These are phyloP conservation scores for Falco rusticolus DNA, from an alignment of 2,797 vertebrate species.

Conservation along the genomic window DNA sequence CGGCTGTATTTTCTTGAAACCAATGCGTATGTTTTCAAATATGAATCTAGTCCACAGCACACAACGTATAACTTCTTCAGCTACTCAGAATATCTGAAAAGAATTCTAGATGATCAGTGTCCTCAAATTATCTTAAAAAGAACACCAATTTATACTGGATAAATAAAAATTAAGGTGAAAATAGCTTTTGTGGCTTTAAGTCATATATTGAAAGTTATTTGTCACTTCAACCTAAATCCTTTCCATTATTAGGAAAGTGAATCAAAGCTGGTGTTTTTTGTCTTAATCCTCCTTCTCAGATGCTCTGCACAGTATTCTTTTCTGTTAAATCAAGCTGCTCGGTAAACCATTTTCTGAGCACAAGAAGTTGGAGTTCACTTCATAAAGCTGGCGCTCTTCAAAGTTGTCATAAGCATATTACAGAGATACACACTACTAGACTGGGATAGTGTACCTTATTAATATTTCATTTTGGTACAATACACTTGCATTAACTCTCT, in stretches of 20 bases:
- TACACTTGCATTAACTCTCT: conserved; percentile 72
- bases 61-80: neutral
- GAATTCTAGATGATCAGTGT: neutral
- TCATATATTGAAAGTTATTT: conserved; percentile 25
- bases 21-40: neutral
- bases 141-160: neutral
- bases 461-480: conserved; percentile 72
- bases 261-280: conserved; percentile 51
- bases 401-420: conserved; percentile 56
- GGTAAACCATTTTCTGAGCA: conserved; percentile 71
- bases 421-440: conserved; percentile 47
- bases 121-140: conserved; percentile 21
- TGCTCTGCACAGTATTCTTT: conserved; percentile 71
- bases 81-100: neutral
- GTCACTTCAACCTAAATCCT: conserved; percentile 20
- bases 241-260: conserved; percentile 56
- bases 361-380: conserved; percentile 58
- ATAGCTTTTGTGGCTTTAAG: conserved; percentile 15
- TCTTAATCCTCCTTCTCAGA: conserved; percentile 72
- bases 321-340: conserved; percentile 59
- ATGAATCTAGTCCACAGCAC: neutral
- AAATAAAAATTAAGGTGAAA: conserved; percentile 15
- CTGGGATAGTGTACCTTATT: conserved; percentile 51
- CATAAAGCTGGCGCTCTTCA: conserved; percentile 44
- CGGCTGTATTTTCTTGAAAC: neutral